A percentile compares a stretch with the other conserved stretches of the same genome.
Evolutionary conservation across 2,888 invertebrate species (phyloP).

Genomic region (Hylaea fasciaria): DNA sequence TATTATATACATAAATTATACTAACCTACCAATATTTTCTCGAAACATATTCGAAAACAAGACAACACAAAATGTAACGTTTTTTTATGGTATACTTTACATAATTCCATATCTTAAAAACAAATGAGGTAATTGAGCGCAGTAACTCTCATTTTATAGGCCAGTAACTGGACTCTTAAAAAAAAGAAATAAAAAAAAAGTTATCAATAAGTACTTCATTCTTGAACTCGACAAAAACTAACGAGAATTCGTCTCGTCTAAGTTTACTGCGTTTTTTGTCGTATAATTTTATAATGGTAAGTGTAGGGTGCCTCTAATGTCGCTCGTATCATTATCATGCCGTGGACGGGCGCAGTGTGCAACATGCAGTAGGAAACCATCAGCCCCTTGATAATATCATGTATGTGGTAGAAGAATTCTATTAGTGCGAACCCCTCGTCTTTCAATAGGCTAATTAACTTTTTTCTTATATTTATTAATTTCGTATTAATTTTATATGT

Average conservation of each 20-base stretch:
- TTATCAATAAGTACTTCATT: background rate
- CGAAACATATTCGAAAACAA: background rate
- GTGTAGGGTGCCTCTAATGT: constrained; percentile 48
- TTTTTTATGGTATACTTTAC: constrained; percentile 6
- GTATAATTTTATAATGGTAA: constrained; percentile 41
- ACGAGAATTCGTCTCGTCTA: constrained; percentile 20
- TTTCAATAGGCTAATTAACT: too few species aligned
- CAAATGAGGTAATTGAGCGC: constrained; percentile 21
- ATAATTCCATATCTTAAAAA: constrained; percentile 19
- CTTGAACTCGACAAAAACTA: background rate
- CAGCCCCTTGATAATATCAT: too few species aligned
- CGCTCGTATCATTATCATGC: constrained; percentile 43
- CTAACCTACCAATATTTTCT: too few species aligned
- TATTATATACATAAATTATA: too few species aligned
- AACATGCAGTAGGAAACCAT: constrained; percentile 3
- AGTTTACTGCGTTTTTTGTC: constrained; percentile 25
- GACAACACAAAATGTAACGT: constrained; percentile 1
- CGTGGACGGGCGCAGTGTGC: constrained; percentile 17
- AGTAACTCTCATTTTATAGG: constrained; percentile 14
- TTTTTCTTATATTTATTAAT: too few species aligned
- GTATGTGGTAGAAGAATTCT: too few species aligned
- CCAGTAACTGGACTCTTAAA: background rate
- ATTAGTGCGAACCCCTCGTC: too few species aligned
- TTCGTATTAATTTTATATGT: too few species aligned
- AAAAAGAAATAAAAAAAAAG: too few species aligned